phyloP scores from a whole-genome alignment of 2,113 vertebrate genomes.

The Petromus typicus region DNA sequence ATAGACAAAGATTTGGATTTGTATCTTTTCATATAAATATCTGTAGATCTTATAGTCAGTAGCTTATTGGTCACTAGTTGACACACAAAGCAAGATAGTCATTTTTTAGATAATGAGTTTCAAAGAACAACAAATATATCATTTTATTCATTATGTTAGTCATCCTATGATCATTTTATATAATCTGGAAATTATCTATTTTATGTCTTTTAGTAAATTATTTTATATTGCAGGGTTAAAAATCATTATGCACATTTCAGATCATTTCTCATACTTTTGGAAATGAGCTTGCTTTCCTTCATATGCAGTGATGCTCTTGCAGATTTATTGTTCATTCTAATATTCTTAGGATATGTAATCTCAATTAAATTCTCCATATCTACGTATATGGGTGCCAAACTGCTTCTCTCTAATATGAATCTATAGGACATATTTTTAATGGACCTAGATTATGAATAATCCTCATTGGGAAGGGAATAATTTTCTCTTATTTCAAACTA shows the following conservation, averaged over 20 bases:
- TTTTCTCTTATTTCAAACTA: too few relatives aligned
- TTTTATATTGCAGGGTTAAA: not conserved
- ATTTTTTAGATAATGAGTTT: not conserved
- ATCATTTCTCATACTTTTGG: not conserved
- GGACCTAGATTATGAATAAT: not conserved
- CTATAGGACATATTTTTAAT: not conserved
- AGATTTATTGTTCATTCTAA: constrained; percentile 30
- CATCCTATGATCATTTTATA: not conserved
- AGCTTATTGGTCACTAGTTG: not conserved
- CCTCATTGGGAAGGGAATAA: not conserved
- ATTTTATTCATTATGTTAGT: not conserved
- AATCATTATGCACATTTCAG: not conserved
- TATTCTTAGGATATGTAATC: not conserved
- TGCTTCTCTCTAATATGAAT: not conserved
- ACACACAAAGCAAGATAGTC: not conserved
- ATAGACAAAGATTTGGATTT: not conserved
- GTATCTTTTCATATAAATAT: not conserved
- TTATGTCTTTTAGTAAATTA: constrained; percentile 1
- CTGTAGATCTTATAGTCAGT: not conserved
- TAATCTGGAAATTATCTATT: not conserved
- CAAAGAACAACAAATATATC: not conserved
- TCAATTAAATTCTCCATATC: constrained; percentile 3
- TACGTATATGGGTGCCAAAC: not conserved
- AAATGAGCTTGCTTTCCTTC: not conserved
- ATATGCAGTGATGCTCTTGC: not conserved